Evolutionary conservation across 2,888 invertebrate species (phyloP), one percentile per base, ranked within the genome.

Genomic region (Drosophila demipolita): DNA sequence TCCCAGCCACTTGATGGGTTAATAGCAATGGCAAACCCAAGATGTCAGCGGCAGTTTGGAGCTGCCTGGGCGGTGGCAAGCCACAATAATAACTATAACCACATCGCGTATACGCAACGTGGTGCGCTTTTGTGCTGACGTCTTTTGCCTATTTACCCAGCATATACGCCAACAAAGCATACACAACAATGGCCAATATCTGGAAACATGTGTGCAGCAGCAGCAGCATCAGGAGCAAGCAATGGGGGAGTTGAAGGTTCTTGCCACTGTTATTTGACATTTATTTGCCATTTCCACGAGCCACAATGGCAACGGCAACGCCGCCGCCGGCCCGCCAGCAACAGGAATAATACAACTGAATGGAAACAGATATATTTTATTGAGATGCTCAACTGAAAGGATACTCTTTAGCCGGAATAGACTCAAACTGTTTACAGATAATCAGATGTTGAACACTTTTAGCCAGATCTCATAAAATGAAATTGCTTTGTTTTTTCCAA

Each of bases 221-320:
- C 11, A 20, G 20, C 20, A 42, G 48, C 0, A n/a, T 15, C 15
- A 36, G 53, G 17, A 17, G 9, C 9, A 36, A 26, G 35, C 0
- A n/a, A 9, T 35, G 53, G 29, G 11, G 15, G 40, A 12, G 17
- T 32, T 35, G 17, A 29, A 12, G 12, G 48, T 29, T 26, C 36
- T 54, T 54, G 75, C 67, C 66, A 72, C 60, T 83, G 87, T 87
- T 90, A 84, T 87, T 90, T 87, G 87, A 87, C 87, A 87, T 87
- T 87, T 87, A 87, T 87, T 87, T 89, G 89, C 90, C 78, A 90
- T 89, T 90, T 89, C 70, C 87, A 67, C 60, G 49, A 38, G 36
- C 66, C 66, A 66, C 78, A 49, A 63, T 58, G 59, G 36, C 63
- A 66, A 48, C 49, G 61, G 45, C 55, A 55, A 40, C 53, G 33